Conservation (phyloP, 2,888 invertebrate species). For the Pachliopta kotzebuea region DNA sequence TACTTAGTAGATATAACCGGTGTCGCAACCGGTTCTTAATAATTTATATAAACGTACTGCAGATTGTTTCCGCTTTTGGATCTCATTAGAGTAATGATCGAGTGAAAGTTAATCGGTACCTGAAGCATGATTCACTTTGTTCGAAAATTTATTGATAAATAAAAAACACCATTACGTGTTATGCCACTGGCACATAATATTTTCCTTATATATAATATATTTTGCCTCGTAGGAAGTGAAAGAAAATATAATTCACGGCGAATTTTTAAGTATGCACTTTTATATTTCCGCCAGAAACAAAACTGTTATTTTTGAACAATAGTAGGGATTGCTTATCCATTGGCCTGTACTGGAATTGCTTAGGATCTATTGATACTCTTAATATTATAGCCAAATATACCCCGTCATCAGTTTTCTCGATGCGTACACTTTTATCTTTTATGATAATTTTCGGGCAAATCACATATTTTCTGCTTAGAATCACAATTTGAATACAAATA, state of each 20-base stretch:
- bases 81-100: constrained; percentile 17
- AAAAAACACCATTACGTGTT: neutral
- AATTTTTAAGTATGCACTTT: neutral
- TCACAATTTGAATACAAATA: constrained; percentile 9
- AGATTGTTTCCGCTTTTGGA: constrained; percentile 26
- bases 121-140: neutral
- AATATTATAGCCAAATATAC: neutral
- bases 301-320: constrained; percentile 6
- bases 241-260: neutral
- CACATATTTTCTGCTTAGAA: constrained; percentile 1
- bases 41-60: constrained; percentile 20
- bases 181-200: neutral
- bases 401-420: constrained; percentile 17
- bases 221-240: neutral
- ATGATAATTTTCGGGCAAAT: constrained; percentile 9
- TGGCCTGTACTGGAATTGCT: neutral
- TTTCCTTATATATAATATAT: neutral
- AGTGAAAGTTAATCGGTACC: constrained; percentile 1
- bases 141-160: neutral
- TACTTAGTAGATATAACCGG: constrained; percentile 62
- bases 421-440: constrained; percentile 10
- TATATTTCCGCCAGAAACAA: neutral
- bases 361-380: constrained; percentile 24
- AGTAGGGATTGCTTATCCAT: constrained; percentile 12
- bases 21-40: constrained; percentile 53